Evolutionary conservation across 2,113 vertebrate genomes (phyloP).

Genomic region (Eptatretus burgeri): DNA sequence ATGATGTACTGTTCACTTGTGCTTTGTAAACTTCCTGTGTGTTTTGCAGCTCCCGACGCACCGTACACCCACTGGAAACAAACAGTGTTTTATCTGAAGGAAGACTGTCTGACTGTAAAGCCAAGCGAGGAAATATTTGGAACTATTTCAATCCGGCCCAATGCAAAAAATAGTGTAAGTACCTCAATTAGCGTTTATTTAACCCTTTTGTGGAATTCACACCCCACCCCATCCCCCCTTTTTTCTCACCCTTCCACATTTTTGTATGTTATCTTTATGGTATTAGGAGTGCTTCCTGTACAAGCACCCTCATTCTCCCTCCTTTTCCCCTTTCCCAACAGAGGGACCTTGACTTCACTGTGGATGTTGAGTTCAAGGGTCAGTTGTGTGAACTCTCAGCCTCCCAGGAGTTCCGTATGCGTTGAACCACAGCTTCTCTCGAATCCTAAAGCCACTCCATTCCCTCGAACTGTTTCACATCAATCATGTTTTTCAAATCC

Average conservation of each 20-base stretch:
- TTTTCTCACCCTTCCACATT: too few relatives aligned
- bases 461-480: too few relatives aligned
- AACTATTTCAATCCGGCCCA: slow-evolving; percentile 66
- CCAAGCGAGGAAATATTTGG: slow-evolving; percentile 64
- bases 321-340: slow-evolving; percentile 12
- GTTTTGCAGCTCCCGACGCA: slow-evolving; percentile 39
- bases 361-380: slow-evolving; percentile 69
- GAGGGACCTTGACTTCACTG: slow-evolving; percentile 66
- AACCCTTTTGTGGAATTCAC: too few relatives aligned
- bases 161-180: slow-evolving; percentile 64
- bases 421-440: slow-evolving; percentile 14
- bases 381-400: slow-evolving; percentile 59
- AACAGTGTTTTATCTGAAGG: slow-evolving; percentile 53
- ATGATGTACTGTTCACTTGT: not conserved
- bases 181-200: not conserved
- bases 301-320: not conserved
- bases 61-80: slow-evolving; percentile 87
- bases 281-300: too few relatives aligned
- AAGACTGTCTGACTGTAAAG: slow-evolving; percentile 73
- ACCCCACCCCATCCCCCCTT: too few relatives aligned
- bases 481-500: too few relatives aligned
- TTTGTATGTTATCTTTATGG: too few relatives aligned
- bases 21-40: slow-evolving; percentile 2
- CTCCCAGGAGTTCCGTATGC: slow-evolving; percentile 66
- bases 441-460: too few relatives aligned